Percentiles rank a stretch among this genome's conserved stretches.
Conservation (phyloP, 2,888 invertebrate species). For the Selenia dentaria region DNA sequence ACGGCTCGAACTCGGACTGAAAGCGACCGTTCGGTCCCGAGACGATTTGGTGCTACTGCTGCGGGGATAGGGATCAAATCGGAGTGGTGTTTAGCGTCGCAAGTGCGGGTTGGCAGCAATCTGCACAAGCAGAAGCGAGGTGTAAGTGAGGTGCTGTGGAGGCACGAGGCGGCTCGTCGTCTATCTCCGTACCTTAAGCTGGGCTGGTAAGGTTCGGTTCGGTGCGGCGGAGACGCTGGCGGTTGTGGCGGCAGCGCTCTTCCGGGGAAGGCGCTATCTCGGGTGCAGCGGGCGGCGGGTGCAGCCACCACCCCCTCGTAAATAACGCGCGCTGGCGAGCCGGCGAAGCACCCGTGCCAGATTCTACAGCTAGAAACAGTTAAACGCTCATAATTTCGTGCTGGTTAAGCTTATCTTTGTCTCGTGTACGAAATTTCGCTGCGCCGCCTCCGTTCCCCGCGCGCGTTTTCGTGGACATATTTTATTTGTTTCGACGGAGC, state of each 20-base stretch:
- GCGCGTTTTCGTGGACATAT: conserved; percentile 78
- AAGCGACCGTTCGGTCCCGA: conserved; percentile 49
- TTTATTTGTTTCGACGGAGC: conserved; percentile 79
- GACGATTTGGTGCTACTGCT: conserved; percentile 58
- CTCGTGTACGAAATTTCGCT: conserved; percentile 81
- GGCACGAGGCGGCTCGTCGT: conserved; percentile 39
- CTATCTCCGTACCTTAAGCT: conserved; percentile 39
- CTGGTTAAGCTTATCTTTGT: conserved; percentile 85
- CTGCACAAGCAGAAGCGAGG: conserved; percentile 73
- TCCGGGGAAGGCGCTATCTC: conserved; percentile 82
- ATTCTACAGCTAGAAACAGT: conserved; percentile 85
- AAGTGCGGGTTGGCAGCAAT: conserved; percentile 70
- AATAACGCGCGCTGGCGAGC: conserved; percentile 84
- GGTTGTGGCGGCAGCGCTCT: conserved; percentile 65
- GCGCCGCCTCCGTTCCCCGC: conserved; percentile 63
- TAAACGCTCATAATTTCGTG: conserved; percentile 85
- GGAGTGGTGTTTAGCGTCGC: conserved; percentile 53
- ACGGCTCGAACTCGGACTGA: conserved; percentile 53
- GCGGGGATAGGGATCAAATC: conserved; percentile 69
- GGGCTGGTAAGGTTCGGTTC: conserved; percentile 44
- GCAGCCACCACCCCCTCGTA: conserved; percentile 75
- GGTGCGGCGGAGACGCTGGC: conserved; percentile 39
- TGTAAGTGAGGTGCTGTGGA: conserved; percentile 63
- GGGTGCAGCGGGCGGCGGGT: conserved; percentile 66
- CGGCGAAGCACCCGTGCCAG: conserved; percentile 84